These are phyloP conservation scores for Temnothorax nylanderi DNA, from an alignment of 1,140 invertebrate genomes.

Conservation along the genomic window DNA sequence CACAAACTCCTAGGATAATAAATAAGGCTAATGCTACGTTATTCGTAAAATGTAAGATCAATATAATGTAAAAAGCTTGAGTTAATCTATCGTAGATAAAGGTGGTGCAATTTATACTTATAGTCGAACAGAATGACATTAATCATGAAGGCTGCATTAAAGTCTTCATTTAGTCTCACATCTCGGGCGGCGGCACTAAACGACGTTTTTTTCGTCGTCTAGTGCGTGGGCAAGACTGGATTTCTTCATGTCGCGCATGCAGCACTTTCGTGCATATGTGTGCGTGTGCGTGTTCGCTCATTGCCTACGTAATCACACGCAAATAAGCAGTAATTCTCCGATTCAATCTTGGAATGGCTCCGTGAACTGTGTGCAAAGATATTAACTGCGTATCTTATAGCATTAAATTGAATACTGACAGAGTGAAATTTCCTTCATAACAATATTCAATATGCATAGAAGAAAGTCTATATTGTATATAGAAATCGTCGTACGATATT, in stretches of 20 bases:
- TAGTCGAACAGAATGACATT: slow-evolving; percentile 43
- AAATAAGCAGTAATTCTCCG: slow-evolving; percentile 43
- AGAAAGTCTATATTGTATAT: neutral
- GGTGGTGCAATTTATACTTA: slow-evolving; percentile 23
- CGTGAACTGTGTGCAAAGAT: slow-evolving; percentile 19
- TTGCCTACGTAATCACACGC: slow-evolving; percentile 49
- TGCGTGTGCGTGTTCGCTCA: neutral
- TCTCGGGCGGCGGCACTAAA: slow-evolving; percentile 36
- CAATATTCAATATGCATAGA: neutral
- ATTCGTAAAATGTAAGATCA: slow-evolving; percentile 12
- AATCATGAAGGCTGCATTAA: slow-evolving; percentile 42
- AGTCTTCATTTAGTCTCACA: slow-evolving; percentile 51
- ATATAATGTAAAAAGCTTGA: neutral
- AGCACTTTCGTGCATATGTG: neutral
- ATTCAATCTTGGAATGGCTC: slow-evolving; percentile 9
- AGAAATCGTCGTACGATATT: neutral
- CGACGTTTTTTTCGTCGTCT: slow-evolving; percentile 8
- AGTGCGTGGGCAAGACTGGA: slow-evolving; percentile 38
- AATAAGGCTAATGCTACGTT: slow-evolving; percentile 7
- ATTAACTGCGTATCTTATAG: neutral
- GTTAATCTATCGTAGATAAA: slow-evolving; percentile 6
- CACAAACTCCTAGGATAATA: neutral
- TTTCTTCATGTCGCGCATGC: slow-evolving; percentile 16
- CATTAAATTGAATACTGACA: neutral
- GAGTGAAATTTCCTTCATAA: slow-evolving; percentile 8